phyloP scores from a whole-genome alignment of 2,888 invertebrate genomes.

The Cantharis flavilabris region DNA sequence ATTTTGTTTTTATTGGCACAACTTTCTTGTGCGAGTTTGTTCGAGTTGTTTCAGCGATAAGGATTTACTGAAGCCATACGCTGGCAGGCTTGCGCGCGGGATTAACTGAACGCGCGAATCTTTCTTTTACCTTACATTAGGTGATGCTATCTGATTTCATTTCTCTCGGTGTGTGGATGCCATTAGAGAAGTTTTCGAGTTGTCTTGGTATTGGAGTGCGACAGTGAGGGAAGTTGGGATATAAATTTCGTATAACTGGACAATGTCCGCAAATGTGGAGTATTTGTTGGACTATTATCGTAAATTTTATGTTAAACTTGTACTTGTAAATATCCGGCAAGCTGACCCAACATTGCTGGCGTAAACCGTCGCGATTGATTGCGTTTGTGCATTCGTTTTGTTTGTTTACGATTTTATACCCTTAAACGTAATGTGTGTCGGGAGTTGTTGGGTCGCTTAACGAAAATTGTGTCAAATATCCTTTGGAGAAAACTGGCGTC shows the following conservation, averaged over 20 bases:
- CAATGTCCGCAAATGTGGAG: slow-evolving; percentile 23
- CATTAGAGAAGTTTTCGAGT: neutral
- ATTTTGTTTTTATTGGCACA: neutral
- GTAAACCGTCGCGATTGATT: slow-evolving; percentile 26
- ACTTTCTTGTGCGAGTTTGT: neutral
- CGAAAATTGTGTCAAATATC: slow-evolving; percentile 13
- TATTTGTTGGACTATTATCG: slow-evolving; percentile 30
- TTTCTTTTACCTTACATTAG: neutral
- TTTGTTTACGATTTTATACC: slow-evolving; percentile 13
- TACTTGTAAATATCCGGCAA: slow-evolving; percentile 24
- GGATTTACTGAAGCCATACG: neutral
- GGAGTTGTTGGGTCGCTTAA: neutral
- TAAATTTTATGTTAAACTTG: slow-evolving; percentile 24
- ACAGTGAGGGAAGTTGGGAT: slow-evolving; percentile 15
- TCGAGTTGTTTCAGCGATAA: neutral
- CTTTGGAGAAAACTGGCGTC: neutral
- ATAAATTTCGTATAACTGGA: slow-evolving; percentile 15
- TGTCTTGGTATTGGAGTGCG: neutral
- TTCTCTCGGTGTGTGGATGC: neutral
- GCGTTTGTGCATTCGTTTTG: slow-evolving; percentile 21
- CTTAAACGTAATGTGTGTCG: neutral
- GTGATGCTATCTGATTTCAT: neutral
- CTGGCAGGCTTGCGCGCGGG: neutral
- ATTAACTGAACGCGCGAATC: neutral
- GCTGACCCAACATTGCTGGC: slow-evolving; percentile 17